phyloP scores from a whole-genome alignment of 2,797 vertebrate genomes.

The Merluccius polli region DNA sequence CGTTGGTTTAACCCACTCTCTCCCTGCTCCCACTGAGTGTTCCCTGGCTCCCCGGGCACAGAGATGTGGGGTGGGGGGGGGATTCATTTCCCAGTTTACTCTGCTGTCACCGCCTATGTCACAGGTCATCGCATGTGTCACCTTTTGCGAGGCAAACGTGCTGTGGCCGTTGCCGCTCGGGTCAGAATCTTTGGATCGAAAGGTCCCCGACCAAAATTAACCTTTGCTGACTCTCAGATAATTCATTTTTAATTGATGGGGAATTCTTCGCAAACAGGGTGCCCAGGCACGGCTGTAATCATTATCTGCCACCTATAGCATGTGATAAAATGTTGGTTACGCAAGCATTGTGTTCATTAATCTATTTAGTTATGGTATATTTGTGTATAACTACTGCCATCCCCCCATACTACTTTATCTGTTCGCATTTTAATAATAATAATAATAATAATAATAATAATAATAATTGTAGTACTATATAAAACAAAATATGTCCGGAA shows the following conservation, averaged over 20 bases:
- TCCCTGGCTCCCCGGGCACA: neutral
- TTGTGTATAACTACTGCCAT: neutral
- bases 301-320: slow-evolving; percentile 20
- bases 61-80: slow-evolving; percentile 31
- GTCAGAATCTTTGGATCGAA: slow-evolving; percentile 88
- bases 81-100: slow-evolving; percentile 71
- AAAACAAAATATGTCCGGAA: slow-evolving; percentile 11
- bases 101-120: slow-evolving; percentile 85
- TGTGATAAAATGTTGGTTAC: neutral
- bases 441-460: neutral
- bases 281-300: slow-evolving; percentile 32
- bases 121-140: slow-evolving; percentile 87
- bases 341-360: neutral
- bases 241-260: slow-evolving; percentile 91
- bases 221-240: slow-evolving; percentile 85
- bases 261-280: slow-evolving; percentile 69
- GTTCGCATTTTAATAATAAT: neutral
- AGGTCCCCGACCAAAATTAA: slow-evolving; percentile 93
- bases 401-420: neutral
- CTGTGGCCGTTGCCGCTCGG: slow-evolving; percentile 72
- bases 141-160: slow-evolving; percentile 73
- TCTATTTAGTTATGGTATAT: neutral
- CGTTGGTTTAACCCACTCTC: neutral
- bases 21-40: neutral
- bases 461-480: neutral